Conservation (phyloP, 2,797 vertebrate genomes). For the Lagocephalus sceleratus region DNA sequence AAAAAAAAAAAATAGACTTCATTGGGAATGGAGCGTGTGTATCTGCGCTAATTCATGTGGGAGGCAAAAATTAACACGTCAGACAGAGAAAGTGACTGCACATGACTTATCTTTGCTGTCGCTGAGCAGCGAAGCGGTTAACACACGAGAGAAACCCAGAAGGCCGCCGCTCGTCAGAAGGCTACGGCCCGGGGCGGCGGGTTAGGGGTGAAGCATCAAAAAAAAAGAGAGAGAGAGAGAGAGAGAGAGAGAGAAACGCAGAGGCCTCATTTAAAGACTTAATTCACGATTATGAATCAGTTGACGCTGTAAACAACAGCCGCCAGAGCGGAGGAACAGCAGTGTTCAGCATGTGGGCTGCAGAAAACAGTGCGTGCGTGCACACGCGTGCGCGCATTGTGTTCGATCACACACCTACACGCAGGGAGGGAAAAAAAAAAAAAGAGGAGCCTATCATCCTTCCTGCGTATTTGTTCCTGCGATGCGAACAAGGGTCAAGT, state of each 20-base stretch:
- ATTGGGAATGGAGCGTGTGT: not conserved
- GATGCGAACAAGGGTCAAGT: slow-evolving; percentile 48
- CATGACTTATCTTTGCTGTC: not conserved
- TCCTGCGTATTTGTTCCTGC: slow-evolving; percentile 19
- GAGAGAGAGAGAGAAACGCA: too few relatives aligned
- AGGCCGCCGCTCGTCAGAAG: too few relatives aligned
- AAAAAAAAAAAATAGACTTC: not conserved
- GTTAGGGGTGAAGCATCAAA: too few relatives aligned
- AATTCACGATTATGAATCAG: too few relatives aligned
- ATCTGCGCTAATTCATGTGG: not conserved
- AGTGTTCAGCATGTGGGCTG: not conserved
- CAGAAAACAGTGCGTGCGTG: slow-evolving; percentile 8
- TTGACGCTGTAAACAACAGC: not conserved
- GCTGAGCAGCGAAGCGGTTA: too few relatives aligned
- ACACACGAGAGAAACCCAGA: too few relatives aligned
- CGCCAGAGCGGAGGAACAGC: not conserved
- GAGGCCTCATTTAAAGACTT: too few relatives aligned
- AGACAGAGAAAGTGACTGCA: not conserved
- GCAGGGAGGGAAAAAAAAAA: too few relatives aligned
- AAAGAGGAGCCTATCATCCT: slow-evolving; percentile 24
- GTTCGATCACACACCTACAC: slow-evolving; percentile 10
- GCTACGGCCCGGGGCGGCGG: too few relatives aligned
- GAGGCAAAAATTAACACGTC: not conserved
- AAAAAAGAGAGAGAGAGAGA: too few relatives aligned
- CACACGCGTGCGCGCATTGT: too few relatives aligned